Evolutionary conservation across 2,113 vertebrate genomes (phyloP), one percentile per base, ranked within the genome.

Genomic region (Callithrix jacchus): DNA sequence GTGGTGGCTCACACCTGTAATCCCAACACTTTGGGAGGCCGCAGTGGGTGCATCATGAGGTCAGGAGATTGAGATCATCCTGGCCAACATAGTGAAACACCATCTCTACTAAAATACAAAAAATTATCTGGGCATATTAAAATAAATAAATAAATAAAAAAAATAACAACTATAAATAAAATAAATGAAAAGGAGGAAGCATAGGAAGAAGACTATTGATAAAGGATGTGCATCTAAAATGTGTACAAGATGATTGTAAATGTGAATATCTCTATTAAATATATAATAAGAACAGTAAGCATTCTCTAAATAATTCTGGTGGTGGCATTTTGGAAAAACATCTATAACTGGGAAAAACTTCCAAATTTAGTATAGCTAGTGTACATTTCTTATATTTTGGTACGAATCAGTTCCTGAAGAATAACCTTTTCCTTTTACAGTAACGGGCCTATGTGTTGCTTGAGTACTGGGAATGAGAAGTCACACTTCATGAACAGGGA

Each of bases 251-350:
- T 76, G 64, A 93, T 52, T 61, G 8, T 45, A 80, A 73, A 42
- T 87, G 16, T 13, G 73, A 81, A 96, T 68, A 73, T 3, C 7
- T 70, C 14, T 61, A 68, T 93, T 49, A 90, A 86, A 80, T 42
- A 66, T 40, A 25, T 61, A 49, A 27, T 30, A 40, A 70, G 21
- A 77, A 16, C 84, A 42, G 49, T 35, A 49, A 8, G 23, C 82
- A 21, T 87, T 91, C 58, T 86, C 27, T 61, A 66, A 54, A 54
- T 89, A 18, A 77, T 47, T 47, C 54, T 87, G 40, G 30, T 83
- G 61, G 64, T 89, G n/a, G 32, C 6, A 89, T 17, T 80, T 92
- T 95, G 35, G 45, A 79, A 90, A 92, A 92, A 71, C 10, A 85
- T 20, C 32, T 77, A 37, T 25, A 87, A 45, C 52, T 27, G 35